These are phyloP conservation scores for Champsocephalus gunnari DNA, from an alignment of 2,797 vertebrate species.

Conservation along the genomic window DNA sequence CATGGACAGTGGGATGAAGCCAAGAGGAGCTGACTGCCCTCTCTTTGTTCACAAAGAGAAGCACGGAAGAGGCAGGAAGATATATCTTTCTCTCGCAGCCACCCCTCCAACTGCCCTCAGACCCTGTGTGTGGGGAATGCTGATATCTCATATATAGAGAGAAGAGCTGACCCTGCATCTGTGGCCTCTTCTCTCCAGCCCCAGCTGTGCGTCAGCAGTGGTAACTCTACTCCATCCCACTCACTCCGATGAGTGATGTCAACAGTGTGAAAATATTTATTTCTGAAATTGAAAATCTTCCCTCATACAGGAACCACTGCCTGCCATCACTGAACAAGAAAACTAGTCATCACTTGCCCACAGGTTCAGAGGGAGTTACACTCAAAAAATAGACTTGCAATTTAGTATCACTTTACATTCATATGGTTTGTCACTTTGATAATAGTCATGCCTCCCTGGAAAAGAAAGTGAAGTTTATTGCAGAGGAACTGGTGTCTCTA, in stretches of 20 bases:
- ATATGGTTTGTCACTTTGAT: slow-evolving; percentile 5
- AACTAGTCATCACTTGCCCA: slow-evolving; percentile 14
- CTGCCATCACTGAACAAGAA: background rate
- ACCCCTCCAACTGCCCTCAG: slow-evolving; percentile 47
- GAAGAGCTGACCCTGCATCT: slow-evolving; percentile 62
- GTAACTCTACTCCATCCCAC: slow-evolving; percentile 59
- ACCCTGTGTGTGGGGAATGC: slow-evolving; percentile 48
- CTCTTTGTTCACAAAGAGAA: slow-evolving; percentile 65
- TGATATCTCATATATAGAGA: slow-evolving; percentile 56
- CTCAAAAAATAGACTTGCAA: slow-evolving; percentile 8
- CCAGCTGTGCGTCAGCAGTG: slow-evolving; percentile 67
- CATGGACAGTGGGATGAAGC: slow-evolving; percentile 50
- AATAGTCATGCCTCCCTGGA: background rate
- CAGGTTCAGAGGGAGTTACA: background rate
- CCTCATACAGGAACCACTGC: slow-evolving; percentile 12
- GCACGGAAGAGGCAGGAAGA: slow-evolving; percentile 47
- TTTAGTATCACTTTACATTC: background rate
- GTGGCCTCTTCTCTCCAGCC: slow-evolving; percentile 45
- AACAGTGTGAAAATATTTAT: slow-evolving; percentile 54
- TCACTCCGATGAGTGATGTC: slow-evolving; percentile 61
- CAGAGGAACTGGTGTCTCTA: background rate
- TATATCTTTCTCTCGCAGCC: slow-evolving; percentile 57
- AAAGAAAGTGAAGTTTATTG: slow-evolving; percentile 17
- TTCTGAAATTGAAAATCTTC: slow-evolving; percentile 49
- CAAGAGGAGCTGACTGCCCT: slow-evolving; percentile 52